Evolutionary conservation across 2,113 vertebrate genomes (phyloP), one percentile per base, ranked within the genome.

Genomic region (Fregetta grallaria): DNA sequence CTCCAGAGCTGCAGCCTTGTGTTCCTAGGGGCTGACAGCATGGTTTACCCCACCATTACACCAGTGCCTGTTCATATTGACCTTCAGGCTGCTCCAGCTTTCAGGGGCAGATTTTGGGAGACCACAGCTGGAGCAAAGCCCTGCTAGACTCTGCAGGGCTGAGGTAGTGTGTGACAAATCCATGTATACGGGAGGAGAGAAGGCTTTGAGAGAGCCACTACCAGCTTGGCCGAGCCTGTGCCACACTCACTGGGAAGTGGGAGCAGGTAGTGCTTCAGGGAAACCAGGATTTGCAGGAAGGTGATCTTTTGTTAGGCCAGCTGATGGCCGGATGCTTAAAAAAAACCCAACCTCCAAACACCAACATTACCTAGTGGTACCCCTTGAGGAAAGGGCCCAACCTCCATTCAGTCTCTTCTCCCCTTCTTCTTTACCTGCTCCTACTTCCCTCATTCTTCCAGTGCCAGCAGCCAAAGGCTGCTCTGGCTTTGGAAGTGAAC

Each of bases 101-200:
- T 40, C 80, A 58, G 30, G 74, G 7, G 29, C 14, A 26, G 42
- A 10, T 52, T 91, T 62, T 52, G 13, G 19, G 52, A 83, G 30
- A 38, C 13, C 6, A 49, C 6, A 71, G 45, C 23, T 62, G 8
- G 32, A 87, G 19, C 15, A 84, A 67, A 75, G 21, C 25, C 27
- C 58, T 42, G 32, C 25, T 62, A 29, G 29, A 49, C 29, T 42
- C 36, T 9, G 14, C 13, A 72, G 17, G 11, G 16, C 45, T 73
- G 55, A 83, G 44, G 26, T 32, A 30, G 3, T 13, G 38, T 36
- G 6, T 50, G 29, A 67, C 32, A 87, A 74, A 75, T 16, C 15
- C 47, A 26, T 0, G 1, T 10, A 8, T n/a, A 50, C 3, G 3
- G n/a, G 7, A 84, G 16, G 15, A 63, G 5, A 19, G 19, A 49